Percentiles rank a stretch among this genome's conserved stretches.
Evolutionary conservation across 2,113 vertebrate genomes (phyloP).

Genomic region (Mirounga angustirostris): DNA sequence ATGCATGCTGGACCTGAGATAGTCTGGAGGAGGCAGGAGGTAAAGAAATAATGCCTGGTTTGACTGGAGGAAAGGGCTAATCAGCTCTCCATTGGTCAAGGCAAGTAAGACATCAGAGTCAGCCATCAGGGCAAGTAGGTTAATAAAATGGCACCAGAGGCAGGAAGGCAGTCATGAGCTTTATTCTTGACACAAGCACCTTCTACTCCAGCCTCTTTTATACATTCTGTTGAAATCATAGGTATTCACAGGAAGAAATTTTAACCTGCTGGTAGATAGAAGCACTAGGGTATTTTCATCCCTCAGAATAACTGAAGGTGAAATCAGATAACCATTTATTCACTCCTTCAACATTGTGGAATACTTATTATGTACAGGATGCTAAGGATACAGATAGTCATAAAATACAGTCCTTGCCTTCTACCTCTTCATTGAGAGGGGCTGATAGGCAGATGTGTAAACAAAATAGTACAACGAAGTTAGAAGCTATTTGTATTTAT

Average conservation of each 20-base stretch:
- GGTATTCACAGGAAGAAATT: neutral
- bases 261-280: neutral
- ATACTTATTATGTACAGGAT: neutral
- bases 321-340: slow-evolving; percentile 14
- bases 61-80: neutral
- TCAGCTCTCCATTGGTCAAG: neutral
- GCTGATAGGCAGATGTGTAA: neutral
- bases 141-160: neutral
- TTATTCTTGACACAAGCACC: neutral
- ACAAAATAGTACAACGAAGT: neutral
- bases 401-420: neutral
- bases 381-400: neutral
- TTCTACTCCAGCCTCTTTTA: neutral
- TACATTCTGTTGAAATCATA: neutral
- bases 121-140: neutral
- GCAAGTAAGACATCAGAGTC: neutral
- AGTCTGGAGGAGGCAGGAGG: neutral
- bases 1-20: neutral
- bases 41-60: neutral
- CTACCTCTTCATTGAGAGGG: neutral
- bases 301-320: neutral
- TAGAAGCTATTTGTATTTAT: neutral
- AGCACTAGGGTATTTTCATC: neutral
- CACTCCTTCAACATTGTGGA: neutral
- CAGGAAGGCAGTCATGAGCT: neutral